These are phyloP conservation scores for Cephonodes hylas DNA, from an alignment of 2,888 invertebrate genomes.

Conservation along the genomic window DNA sequence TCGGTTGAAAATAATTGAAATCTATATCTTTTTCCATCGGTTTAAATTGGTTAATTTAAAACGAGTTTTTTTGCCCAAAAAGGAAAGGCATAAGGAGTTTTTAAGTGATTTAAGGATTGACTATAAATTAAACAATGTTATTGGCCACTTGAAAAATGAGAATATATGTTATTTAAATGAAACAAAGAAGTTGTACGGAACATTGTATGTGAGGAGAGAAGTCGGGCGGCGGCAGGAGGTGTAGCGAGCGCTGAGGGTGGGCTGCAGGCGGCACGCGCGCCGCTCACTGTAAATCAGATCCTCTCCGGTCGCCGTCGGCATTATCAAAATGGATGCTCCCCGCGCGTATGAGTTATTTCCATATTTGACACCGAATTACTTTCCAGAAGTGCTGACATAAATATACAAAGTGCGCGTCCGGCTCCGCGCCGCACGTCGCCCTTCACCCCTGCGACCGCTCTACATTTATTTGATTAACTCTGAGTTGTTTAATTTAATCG, in stretches of 20 bases:
- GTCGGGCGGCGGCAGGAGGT: not conserved
- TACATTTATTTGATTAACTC: constrained; percentile 82
- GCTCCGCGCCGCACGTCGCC: constrained; percentile 29
- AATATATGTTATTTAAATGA: not conserved
- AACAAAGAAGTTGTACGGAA: not conserved
- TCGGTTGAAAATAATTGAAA: too few relatives aligned
- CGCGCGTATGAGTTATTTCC: constrained; percentile 79
- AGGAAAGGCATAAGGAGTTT: too few relatives aligned
- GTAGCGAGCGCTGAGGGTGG: not conserved
- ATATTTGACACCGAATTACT: constrained; percentile 82
- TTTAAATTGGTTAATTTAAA: too few relatives aligned
- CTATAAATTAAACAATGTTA: too few relatives aligned
- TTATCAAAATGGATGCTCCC: constrained; percentile 80
- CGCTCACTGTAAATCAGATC: constrained; percentile 67
- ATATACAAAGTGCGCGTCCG: constrained; percentile 56
- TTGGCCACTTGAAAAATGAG: too few relatives aligned
- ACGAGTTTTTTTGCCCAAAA: too few relatives aligned
- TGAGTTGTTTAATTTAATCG: constrained; percentile 82
- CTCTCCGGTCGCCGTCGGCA: constrained; percentile 74
- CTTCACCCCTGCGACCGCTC: constrained; percentile 56
- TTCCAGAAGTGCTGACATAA: constrained; percentile 81
- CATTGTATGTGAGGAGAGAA: not conserved
- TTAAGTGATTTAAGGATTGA: too few relatives aligned
- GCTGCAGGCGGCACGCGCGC: constrained; percentile 37
- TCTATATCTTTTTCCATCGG: too few relatives aligned